Percentiles rank a stretch among this genome's conserved stretches.
These are phyloP conservation scores for Zaprionus inermis DNA, from an alignment of 1,140 invertebrate genomes.

Conservation along the genomic window DNA sequence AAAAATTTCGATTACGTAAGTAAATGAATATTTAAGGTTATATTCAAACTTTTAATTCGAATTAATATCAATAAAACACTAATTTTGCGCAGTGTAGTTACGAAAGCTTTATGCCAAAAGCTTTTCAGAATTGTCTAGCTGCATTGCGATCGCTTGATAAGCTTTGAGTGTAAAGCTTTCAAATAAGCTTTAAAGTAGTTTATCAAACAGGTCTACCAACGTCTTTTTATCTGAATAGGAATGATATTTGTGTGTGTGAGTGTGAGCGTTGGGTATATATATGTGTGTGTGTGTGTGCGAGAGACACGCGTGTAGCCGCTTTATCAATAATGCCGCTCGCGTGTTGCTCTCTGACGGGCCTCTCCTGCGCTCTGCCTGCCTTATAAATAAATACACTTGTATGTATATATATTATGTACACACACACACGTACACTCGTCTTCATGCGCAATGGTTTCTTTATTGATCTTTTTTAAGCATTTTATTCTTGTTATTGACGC, in stretches of 20 bases:
- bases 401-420: slow-evolving; percentile 5
- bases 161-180: slow-evolving; percentile 46
- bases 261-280: too few relatives aligned
- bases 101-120: slow-evolving; percentile 17
- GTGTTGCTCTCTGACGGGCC: slow-evolving; percentile 51
- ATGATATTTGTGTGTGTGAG: neutral
- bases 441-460: slow-evolving; percentile 42
- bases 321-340: slow-evolving; percentile 63
- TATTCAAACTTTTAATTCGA: neutral
- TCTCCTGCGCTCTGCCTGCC: slow-evolving; percentile 2
- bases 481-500: slow-evolving; percentile 20
- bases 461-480: slow-evolving; percentile 69
- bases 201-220: slow-evolving; percentile 44
- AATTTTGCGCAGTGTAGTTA: neutral
- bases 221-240: slow-evolving; percentile 9
- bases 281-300: slow-evolving; percentile 8
- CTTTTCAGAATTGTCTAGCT: slow-evolving; percentile 4
- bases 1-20: neutral
- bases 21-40: neutral
- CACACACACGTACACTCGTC: neutral
- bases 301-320: slow-evolving; percentile 41
- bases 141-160: slow-evolving; percentile 2
- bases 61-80: neutral
- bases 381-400: slow-evolving; percentile 10
- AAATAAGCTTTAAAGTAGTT: slow-evolving; percentile 25